These are phyloP conservation scores for Amia ocellicauda DNA, from an alignment of 2,113 vertebrate species.

Conservation along the genomic window DNA sequence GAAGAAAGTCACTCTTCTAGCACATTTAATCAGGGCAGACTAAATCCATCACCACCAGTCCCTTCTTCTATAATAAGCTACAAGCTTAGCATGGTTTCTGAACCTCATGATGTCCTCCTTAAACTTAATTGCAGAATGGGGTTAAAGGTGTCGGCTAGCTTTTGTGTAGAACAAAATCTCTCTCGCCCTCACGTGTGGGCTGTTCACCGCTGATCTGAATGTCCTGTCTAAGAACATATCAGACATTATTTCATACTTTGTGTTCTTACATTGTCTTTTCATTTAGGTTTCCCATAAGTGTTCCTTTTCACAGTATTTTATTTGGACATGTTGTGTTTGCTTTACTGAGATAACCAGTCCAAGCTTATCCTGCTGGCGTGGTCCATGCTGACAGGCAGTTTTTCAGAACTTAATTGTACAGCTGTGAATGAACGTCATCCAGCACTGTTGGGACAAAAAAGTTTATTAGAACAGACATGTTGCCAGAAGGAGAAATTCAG, in stretches of 20 bases:
- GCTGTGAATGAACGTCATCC: too few species aligned
- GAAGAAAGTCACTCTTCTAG: not conserved
- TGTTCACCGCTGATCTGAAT: not conserved
- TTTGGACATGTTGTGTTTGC: not conserved
- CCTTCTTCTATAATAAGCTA: not conserved
- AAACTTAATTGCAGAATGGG: not conserved
- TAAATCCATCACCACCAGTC: not conserved
- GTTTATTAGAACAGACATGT: too few species aligned
- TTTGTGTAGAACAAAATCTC: not conserved
- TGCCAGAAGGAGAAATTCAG: too few species aligned
- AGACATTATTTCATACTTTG: conserved; percentile 6
- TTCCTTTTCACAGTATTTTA: not conserved
- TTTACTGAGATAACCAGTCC: conserved; percentile 8
- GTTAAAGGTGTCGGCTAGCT: not conserved
- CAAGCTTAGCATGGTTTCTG: not conserved
- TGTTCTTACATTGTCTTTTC: not conserved
- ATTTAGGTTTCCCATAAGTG: not conserved
- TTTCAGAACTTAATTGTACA: too few species aligned
- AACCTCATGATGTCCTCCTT: too few species aligned
- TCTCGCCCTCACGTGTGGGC: not conserved
- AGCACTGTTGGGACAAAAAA: too few species aligned
- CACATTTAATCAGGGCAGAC: not conserved
- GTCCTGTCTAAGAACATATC: conserved; percentile 7
- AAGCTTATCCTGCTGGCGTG: conserved; percentile 1
- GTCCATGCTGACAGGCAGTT: not conserved